Evolutionary conservation across 2,888 invertebrate species (phyloP).

Genomic region (Tetramorium bicarinatum): DNA sequence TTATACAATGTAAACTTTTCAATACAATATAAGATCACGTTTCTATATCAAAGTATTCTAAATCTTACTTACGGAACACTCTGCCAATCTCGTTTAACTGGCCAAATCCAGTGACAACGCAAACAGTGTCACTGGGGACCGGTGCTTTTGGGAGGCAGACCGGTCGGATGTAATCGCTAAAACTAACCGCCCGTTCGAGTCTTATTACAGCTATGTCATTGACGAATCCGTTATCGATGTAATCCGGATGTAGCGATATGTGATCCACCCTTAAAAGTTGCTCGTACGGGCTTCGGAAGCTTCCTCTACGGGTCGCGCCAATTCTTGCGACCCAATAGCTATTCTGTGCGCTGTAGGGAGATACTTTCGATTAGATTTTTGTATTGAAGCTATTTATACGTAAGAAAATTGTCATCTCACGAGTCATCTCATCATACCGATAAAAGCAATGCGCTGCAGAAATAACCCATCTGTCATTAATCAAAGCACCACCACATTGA

Average conservation of each 20-base stretch:
- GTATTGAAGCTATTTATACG: background rate
- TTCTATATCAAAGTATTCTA: background rate
- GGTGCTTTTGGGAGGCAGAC: constrained; percentile 89
- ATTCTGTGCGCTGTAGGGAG: constrained; percentile 89
- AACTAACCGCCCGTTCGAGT: constrained; percentile 88
- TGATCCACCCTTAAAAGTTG: constrained; percentile 89
- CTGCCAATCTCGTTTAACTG: constrained; percentile 93
- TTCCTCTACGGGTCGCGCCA: constrained; percentile 91
- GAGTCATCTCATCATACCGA: constrained; percentile 89
- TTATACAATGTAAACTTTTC: background rate
- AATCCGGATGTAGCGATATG: constrained; percentile 91
- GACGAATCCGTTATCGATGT: constrained; percentile 92
- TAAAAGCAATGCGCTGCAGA: constrained; percentile 95
- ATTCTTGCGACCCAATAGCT: constrained; percentile 94
- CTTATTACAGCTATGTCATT: constrained; percentile 92
- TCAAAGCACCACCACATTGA: constrained; percentile 93
- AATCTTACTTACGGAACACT: constrained; percentile 91
- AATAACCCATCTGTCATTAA: constrained; percentile 91
- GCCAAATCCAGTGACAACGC: constrained; percentile 94
- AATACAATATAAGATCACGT: background rate
- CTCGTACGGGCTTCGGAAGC: constrained; percentile 92
- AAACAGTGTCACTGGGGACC: constrained; percentile 90
- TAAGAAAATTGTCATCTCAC: background rate
- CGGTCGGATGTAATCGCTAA: constrained; percentile 90
- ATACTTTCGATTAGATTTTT: background rate